Percentiles rank a stretch among this genome's conserved stretches.
Evolutionary conservation across 1,140 invertebrate species (phyloP).

Genomic region (Samia ricini): DNA sequence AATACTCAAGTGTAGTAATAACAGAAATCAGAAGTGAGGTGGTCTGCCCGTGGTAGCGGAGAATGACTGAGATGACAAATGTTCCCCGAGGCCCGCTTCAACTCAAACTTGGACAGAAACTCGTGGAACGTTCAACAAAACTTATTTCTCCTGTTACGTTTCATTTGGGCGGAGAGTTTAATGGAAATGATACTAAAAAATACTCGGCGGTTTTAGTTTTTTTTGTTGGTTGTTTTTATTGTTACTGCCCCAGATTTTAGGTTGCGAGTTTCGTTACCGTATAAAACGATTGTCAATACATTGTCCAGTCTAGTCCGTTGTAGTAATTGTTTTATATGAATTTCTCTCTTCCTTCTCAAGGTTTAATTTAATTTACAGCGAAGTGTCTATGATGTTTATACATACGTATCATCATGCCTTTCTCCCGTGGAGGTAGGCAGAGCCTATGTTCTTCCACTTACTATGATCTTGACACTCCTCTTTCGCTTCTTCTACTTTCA

Average conservation of each 20-base stretch:
- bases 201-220: conserved; percentile 24
- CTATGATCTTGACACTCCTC: too few species aligned
- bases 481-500: too few species aligned
- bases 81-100: conserved; percentile 26
- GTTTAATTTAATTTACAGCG: too few species aligned
- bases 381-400: too few species aligned
- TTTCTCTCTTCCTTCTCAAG: too few species aligned
- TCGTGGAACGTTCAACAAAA: conserved; percentile 31
- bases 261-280: conserved; percentile 6
- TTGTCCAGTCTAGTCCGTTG: neutral
- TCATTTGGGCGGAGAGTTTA: conserved; percentile 39
- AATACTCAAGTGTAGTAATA: conserved; percentile 13
- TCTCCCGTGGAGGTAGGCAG: too few species aligned
- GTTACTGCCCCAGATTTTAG: neutral
- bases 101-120: conserved; percentile 29
- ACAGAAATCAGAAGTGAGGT: conserved; percentile 29
- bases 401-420: too few species aligned
- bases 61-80: conserved; percentile 32
- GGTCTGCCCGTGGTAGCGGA: conserved; percentile 20
- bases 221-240: conserved; percentile 30
- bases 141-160: conserved; percentile 41
- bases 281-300: conserved; percentile 10
- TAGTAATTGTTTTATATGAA: conserved; percentile 12
- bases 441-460: too few species aligned
- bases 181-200: conserved; percentile 44